Conservation (phyloP, 2,797 vertebrate genomes). For the Aeoliscus strigatus region DNA sequence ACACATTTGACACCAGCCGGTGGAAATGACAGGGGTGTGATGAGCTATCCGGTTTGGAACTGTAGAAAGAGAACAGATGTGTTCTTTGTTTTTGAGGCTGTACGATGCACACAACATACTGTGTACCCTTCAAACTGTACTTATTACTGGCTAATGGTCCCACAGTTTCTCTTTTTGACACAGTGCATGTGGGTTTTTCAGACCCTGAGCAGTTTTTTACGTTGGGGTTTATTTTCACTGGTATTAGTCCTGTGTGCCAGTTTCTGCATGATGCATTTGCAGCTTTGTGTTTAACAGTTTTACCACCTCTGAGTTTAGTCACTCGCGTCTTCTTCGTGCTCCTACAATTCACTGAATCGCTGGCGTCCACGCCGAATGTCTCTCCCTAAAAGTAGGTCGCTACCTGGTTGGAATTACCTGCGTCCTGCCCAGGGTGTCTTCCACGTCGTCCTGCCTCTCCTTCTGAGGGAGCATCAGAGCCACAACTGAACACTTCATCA, state of each 20-base stretch:
- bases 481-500: slow-evolving; percentile 39
- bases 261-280: neutral
- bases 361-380: slow-evolving; percentile 18
- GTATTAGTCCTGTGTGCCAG: neutral
- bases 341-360: slow-evolving; percentile 20
- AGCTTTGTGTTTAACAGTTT: neutral
- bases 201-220: neutral
- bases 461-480: slow-evolving; percentile 15
- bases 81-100: no score
- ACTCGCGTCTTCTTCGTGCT: slow-evolving; percentile 25
- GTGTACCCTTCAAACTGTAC: no score
- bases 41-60: no score
- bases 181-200: no score
- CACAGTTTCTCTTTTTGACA: no score
- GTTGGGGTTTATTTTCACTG: neutral
- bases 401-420: slow-evolving; percentile 34
- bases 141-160: no score
- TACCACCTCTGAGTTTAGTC: slow-evolving; percentile 6
- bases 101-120: no score
- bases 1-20: no score
- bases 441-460: slow-evolving; percentile 13
- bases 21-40: no score
- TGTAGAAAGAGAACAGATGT: no score
- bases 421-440: slow-evolving; percentile 22
- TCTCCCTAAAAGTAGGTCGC: slow-evolving; percentile 39